Base-by-base conservation (phyloP, 2,797 vertebrate genomes). In the Cyprinella venusta region DNA sequence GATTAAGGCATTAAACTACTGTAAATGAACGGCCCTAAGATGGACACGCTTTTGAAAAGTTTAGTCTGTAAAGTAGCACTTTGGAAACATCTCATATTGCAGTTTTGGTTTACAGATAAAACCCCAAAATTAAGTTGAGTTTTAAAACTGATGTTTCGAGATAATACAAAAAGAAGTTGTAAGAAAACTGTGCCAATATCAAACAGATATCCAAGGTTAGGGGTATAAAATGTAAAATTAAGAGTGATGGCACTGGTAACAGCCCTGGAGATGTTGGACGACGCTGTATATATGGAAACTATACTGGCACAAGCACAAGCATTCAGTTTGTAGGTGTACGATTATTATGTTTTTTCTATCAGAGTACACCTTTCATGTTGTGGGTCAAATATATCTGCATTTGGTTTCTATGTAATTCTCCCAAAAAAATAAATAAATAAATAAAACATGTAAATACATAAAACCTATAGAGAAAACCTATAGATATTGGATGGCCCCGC, bases 1-100 rank as follows among this genome's bases (percentile, higher is more conserved):
- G 19, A 65, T 78, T 50, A 65, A 50, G 40, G 42, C 76, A 36
- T 78, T 78, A 48, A 64, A 65, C 65, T 64, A 65, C 61, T 36
- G 26, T 78, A 36, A 78, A 50, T 30, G 24, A 65, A 64, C 4
- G 9, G 6, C 24, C 8, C 15, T 30, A 26, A 24, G 21, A 76
- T 36, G 33, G 33, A 69, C 6, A 45, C n/a, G 16, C n/a, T 30
- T 48, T 15, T 48, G 13, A 71, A 71, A 71, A 71, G 12, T 71
- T 65, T 65, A 33, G 42, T 45, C 21, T 1, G 5, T 18, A 10
- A 8, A 16, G 30, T 54, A 59, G 52, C 72, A 63, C 75, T 77
- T 63, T 63, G n/a, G 59, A 77, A 42, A 30, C 24, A n/a, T 76
- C 38, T 26, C 13, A 38, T 8, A 15, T 24, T 56, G 13, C 52